These are phyloP conservation scores for Lymantria monacha DNA, from an alignment of 2,888 invertebrate genomes.

Conservation along the genomic window DNA sequence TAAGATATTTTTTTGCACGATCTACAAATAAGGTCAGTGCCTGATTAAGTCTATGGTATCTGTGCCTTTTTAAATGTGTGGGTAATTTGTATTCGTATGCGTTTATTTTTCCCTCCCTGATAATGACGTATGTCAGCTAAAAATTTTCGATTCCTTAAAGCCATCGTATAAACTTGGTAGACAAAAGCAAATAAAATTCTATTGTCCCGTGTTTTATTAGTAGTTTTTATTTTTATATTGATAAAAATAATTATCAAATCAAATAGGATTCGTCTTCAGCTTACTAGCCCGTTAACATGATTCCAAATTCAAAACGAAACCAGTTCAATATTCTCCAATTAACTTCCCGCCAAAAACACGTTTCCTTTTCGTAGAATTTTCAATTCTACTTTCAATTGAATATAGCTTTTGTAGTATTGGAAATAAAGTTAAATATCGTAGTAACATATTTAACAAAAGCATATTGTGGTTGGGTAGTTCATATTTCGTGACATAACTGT, in stretches of 20 bases:
- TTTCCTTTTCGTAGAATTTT: slow-evolving; percentile 3
- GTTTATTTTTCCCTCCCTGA: too few relatives aligned
- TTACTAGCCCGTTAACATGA: slow-evolving; percentile 6
- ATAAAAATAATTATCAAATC: background rate
- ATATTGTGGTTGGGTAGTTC: slow-evolving; percentile 11
- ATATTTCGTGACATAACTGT: slow-evolving; percentile 32
- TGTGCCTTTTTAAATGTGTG: too few relatives aligned
- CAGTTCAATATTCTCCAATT: slow-evolving; percentile 7
- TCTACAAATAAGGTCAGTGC: too few relatives aligned
- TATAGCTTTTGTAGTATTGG: background rate
- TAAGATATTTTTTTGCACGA: too few relatives aligned
- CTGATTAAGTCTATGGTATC: too few relatives aligned
- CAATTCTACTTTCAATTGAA: background rate
- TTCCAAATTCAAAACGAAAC: slow-evolving; percentile 12
- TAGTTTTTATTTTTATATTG: slow-evolving; percentile 4
- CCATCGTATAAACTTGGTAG: too few relatives aligned
- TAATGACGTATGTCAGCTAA: too few relatives aligned
- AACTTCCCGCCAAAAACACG: slow-evolving; percentile 8
- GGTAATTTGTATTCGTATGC: too few relatives aligned
- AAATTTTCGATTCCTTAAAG: too few relatives aligned
- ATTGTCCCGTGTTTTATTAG: background rate
- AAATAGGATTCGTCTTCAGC: slow-evolving; percentile 2
- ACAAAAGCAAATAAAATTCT: too few relatives aligned
- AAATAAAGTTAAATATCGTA: slow-evolving; percentile 7
- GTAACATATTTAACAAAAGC: background rate